These are phyloP conservation scores for Phoxinus dragarum DNA, from an alignment of 2,797 vertebrate species.

Conservation along the genomic window DNA sequence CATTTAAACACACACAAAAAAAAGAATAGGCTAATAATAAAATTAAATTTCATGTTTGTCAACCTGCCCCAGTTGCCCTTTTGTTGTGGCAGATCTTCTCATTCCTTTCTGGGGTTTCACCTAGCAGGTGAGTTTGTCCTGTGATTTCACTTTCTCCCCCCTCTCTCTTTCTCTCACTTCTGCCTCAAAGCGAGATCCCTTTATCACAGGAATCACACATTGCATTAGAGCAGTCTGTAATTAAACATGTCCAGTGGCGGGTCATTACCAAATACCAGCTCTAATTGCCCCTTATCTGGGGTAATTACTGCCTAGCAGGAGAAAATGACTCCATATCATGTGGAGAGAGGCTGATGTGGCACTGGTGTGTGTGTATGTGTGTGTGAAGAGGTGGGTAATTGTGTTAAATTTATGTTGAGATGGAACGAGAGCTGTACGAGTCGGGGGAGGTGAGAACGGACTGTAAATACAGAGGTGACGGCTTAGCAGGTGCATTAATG, in stretches of 20 bases:
- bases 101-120: not conserved
- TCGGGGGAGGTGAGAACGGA: conserved; percentile 48
- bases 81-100: not conserved
- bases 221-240: conserved; percentile 75
- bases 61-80: not conserved
- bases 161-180: conserved; percentile 66
- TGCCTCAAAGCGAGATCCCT: conserved; percentile 68
- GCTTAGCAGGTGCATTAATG: conserved; percentile 65
- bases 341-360: conserved; percentile 54
- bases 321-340: conserved; percentile 68
- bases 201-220: conserved; percentile 75
- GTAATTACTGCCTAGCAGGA: conserved; percentile 76
- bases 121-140: not conserved
- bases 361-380: conserved; percentile 42
- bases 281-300: conserved; percentile 82
- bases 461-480: conserved; percentile 50
- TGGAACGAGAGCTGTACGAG: conserved; percentile 45
- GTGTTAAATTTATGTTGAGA: conserved; percentile 52
- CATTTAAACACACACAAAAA: too few relatives aligned
- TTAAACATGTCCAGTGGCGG: conserved; percentile 82
- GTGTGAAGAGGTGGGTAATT: conserved; percentile 48
- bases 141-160: conserved; percentile 41
- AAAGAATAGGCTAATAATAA: not conserved
- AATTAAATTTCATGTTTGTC: not conserved
- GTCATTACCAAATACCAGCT: conserved; percentile 82